A percentile compares a stretch with the other conserved stretches of the same genome.
These are phyloP conservation scores for Hoplostethus atlanticus DNA, from an alignment of 2,797 vertebrate genomes.

Conservation along the genomic window DNA sequence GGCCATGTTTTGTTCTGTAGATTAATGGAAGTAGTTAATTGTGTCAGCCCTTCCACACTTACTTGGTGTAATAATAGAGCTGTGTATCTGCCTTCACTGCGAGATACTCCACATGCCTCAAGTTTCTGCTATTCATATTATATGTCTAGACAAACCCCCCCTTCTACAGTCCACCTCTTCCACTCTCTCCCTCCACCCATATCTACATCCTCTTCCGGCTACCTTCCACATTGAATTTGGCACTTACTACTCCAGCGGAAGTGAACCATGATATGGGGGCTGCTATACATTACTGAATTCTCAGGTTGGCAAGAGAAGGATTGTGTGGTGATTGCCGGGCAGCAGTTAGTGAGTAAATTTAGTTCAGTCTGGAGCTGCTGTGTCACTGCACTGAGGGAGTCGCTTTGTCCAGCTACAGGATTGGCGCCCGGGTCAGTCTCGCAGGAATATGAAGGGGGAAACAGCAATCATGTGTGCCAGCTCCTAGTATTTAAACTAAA, in stretches of 20 bases:
- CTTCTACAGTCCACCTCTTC: conserved; percentile 44
- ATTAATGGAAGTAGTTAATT: neutral
- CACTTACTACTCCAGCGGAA: neutral
- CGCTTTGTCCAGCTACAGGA: neutral
- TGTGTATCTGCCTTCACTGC: conserved; percentile 43
- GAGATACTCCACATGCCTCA: conserved; percentile 13
- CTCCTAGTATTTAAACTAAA: neutral
- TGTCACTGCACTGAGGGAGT: neutral
- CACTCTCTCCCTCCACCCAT: conserved; percentile 52
- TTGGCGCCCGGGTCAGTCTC: neutral
- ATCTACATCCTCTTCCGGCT: conserved; percentile 61
- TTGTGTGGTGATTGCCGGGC: neutral
- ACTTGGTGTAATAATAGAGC: conserved; percentile 27
- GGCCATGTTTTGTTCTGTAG: conserved; percentile 18
- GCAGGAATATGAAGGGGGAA: neutral
- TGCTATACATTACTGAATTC: conserved; percentile 11
- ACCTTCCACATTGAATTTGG: conserved; percentile 20
- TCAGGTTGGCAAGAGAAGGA: conserved; percentile 15
- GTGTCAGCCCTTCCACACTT: neutral
- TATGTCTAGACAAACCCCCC: conserved; percentile 77
- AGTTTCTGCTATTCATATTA: conserved; percentile 62
- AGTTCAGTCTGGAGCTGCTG: neutral
- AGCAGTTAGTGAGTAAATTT: neutral
- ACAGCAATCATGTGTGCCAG: neutral
- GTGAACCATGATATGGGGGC: conserved; percentile 34